These are phyloP conservation scores for Oryzias melastigma DNA, from an alignment of 2,113 vertebrate genomes.

Conservation along the genomic window DNA sequence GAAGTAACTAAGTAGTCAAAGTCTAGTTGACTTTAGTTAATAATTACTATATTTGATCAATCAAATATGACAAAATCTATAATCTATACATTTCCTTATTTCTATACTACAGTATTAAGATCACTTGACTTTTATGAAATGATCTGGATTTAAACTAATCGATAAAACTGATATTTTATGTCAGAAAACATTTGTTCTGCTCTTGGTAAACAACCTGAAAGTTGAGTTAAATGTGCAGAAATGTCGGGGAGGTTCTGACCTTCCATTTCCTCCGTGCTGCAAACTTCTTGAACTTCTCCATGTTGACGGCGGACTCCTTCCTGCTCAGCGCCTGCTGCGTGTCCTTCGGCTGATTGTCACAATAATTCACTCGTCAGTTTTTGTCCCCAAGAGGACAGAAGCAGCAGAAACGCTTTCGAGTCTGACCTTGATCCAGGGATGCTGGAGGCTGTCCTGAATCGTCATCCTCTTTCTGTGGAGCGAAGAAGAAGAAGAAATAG, in stretches of 20 bases:
- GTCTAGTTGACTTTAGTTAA: too few relatives aligned
- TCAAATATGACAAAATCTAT: too few relatives aligned
- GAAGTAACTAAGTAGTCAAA: too few relatives aligned
- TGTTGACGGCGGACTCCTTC: conserved; percentile 97
- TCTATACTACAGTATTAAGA: too few relatives aligned
- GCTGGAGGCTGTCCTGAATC: conserved; percentile 92
- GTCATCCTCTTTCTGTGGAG: conserved; percentile 92
- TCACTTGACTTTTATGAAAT: too few relatives aligned
- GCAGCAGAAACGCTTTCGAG: neutral
- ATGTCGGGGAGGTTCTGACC: conserved; percentile 67
- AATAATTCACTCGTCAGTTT: too few relatives aligned
- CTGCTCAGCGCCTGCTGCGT: conserved; percentile 93
- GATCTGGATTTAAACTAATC: too few relatives aligned
- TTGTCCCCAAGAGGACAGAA: neutral
- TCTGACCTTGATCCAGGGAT: conserved; percentile 97
- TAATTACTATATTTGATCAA: too few relatives aligned
- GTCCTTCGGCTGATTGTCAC: conserved; percentile 87
- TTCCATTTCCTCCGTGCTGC: conserved; percentile 97
- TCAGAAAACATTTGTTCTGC: too few relatives aligned
- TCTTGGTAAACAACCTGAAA: neutral
- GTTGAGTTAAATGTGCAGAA: neutral
- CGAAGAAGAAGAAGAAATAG: neutral
- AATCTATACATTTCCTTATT: too few relatives aligned
- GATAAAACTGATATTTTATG: too few relatives aligned
- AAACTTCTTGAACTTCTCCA: conserved; percentile 99